Evolutionary conservation across 2,113 vertebrate species (phyloP).

Genomic region (Pluvialis apricaria): DNA sequence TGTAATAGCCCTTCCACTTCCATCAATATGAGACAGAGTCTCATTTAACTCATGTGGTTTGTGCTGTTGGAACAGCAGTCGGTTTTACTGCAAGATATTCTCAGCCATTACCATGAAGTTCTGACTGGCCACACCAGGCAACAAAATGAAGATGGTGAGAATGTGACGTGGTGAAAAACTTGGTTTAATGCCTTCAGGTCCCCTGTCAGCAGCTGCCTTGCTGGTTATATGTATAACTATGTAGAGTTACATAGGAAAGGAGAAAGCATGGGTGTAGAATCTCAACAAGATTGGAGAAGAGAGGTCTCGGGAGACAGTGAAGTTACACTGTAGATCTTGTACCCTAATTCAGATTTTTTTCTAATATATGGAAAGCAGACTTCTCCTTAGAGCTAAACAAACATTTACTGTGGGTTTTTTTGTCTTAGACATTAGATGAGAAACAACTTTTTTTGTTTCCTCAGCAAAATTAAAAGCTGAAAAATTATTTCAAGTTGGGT

Average conservation of each 20-base stretch:
- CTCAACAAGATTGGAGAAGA: not conserved
- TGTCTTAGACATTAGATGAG: not conserved
- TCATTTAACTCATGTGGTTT: not conserved
- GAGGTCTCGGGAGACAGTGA: not conserved
- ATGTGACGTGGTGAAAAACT: not conserved
- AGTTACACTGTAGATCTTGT: not conserved
- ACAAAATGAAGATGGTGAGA: not conserved
- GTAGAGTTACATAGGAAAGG: not conserved
- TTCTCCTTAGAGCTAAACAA: not conserved
- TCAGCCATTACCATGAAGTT: not conserved
- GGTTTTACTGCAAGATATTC: not conserved
- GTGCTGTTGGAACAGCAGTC: not conserved
- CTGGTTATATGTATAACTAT: not conserved
- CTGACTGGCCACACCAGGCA: not conserved
- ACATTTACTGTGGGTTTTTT: not conserved
- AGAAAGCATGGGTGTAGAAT: not conserved
- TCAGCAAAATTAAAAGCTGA: not conserved
- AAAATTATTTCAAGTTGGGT: not conserved
- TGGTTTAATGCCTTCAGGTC: not conserved
- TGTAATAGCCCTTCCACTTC: not conserved
- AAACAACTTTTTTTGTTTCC: not conserved
- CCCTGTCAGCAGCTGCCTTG: not conserved
- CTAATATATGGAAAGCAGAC: not conserved
- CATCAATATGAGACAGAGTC: fast-evolving
- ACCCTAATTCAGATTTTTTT: not conserved